Base-by-base conservation (phyloP, 2,888 invertebrate species). In the Morpho achilles region DNA sequence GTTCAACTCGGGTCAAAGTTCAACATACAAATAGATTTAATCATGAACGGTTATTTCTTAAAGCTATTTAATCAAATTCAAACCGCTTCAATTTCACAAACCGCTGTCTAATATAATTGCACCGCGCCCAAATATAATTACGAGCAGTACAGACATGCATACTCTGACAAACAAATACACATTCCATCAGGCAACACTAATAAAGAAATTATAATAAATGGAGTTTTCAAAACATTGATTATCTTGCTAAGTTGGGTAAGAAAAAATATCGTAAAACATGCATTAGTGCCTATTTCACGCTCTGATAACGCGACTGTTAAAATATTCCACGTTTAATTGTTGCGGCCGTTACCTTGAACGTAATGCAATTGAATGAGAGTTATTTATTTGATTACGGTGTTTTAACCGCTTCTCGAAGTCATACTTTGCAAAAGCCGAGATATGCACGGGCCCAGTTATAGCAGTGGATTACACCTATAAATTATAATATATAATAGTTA, bases 281-380 rank as follows among this genome's bases (percentile, higher is more conserved):
- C 7, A 55, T 44, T 53, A 45, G 16, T 43, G 56, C 39, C 53
- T 39, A 53, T 59, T 61, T 60, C 54, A 61, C 56, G 65, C 65
- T 61, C 65, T 65, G 54, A 61, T 65, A 61, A 54, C 32, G 53
- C 58, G 10, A 49, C 54, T 51, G 50, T 41, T 54, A 50, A 59
- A 61, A 58, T 53, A 58, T 56, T 62, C 8, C 42, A 43, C 50
- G 22, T 57, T 53, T 46, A 42, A 55, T 53, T 54, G 51, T 59
- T 56, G 56, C 52, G 55, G 50, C 52, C 32, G 53, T 58, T 46
- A 56, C 63, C 63, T 63, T 65, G 61, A 52, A 58, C 48, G 43
- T 32, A 52, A 55, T 55, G 39, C 50, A 52, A 51, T 53, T 42
- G 49, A 41, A 49, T 22, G 8, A 46, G 23, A 46, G 43, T 43